phyloP scores from a whole-genome alignment of 1,140 invertebrate species.

The Pseudoatta argentina region DNA sequence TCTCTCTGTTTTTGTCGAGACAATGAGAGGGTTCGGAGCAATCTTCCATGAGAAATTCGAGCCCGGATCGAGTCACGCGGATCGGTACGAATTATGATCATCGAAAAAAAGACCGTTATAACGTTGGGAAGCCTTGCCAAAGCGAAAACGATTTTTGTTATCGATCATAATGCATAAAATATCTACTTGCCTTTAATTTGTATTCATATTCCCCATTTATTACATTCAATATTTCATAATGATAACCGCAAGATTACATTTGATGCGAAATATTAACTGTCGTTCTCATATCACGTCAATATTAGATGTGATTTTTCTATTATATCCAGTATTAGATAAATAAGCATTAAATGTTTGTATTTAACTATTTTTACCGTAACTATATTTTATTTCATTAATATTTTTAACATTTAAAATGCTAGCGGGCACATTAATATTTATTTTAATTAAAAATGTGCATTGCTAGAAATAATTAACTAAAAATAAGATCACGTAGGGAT shows the following conservation, averaged over 20 bases:
- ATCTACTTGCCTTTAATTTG: background rate
- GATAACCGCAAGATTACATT: background rate
- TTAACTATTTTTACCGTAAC: background rate
- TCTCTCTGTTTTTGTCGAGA: constrained; percentile 65
- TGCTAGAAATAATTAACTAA: background rate
- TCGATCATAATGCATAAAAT: constrained; percentile 1
- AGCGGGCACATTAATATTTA: background rate
- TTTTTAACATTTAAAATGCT: background rate
- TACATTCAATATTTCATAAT: background rate
- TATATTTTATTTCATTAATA: background rate
- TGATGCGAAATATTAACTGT: background rate
- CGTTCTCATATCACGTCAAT: background rate
- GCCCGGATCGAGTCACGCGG: constrained; percentile 40
- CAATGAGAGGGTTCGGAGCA: constrained; percentile 69
- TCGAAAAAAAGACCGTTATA: constrained; percentile 41
- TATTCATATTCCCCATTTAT: constrained; percentile 11
- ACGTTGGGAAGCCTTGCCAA: background rate
- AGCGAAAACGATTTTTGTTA: constrained; percentile 25
- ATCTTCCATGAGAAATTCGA: constrained; percentile 77
- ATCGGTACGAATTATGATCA: constrained; percentile 51
- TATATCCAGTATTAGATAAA: background rate
- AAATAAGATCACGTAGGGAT: background rate
- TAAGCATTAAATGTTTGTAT: background rate
- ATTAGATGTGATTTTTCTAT: background rate
- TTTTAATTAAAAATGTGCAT: background rate